phyloP scores from a whole-genome alignment of 2,113 vertebrate genomes.

The Oostethus manadensis region DNA sequence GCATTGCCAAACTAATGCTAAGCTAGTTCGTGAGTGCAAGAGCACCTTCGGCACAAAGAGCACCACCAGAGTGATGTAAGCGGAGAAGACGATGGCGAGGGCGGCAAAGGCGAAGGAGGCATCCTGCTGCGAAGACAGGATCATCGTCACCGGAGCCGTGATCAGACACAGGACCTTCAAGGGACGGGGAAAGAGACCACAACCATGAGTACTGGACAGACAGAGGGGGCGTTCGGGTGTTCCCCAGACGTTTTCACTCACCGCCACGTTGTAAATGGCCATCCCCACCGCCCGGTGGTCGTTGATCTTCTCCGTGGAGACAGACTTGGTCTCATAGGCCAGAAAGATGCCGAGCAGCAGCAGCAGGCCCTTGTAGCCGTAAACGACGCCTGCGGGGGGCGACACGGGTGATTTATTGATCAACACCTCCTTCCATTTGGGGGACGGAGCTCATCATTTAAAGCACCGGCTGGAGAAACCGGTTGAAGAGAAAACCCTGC shows the following conservation, averaged over 20 bases:
- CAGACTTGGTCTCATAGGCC: constrained; percentile 92
- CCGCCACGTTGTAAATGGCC: constrained; percentile 88
- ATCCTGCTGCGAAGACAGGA: constrained; percentile 91
- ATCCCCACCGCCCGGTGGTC: constrained; percentile 89
- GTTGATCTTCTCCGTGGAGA: constrained; percentile 91
- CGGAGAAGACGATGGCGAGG: constrained; percentile 89
- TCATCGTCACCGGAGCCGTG: constrained; percentile 94
- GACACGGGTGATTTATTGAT: neutral
- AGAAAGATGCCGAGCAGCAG: constrained; percentile 89
- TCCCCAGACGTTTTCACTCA: constrained; percentile 59
- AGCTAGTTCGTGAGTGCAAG: neutral
- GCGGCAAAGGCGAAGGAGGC: constrained; percentile 92
- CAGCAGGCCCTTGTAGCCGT: constrained; percentile 89
- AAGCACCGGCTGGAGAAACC: too few species aligned
- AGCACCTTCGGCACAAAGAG: constrained; percentile 92
- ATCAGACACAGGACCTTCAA: constrained; percentile 90
- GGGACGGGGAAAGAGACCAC: neutral
- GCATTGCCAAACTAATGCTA: neutral
- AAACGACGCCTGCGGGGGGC: constrained; percentile 80
- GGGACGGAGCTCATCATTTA: too few species aligned
- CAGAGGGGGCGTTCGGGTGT: constrained; percentile 14
- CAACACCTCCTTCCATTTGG: too few species aligned
- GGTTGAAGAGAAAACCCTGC: too few species aligned
- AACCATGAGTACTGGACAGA: neutral
- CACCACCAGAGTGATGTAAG: constrained; percentile 93